Evolutionary conservation across 2,888 invertebrate species (phyloP).

Genomic region (Serrognathus titanus): DNA sequence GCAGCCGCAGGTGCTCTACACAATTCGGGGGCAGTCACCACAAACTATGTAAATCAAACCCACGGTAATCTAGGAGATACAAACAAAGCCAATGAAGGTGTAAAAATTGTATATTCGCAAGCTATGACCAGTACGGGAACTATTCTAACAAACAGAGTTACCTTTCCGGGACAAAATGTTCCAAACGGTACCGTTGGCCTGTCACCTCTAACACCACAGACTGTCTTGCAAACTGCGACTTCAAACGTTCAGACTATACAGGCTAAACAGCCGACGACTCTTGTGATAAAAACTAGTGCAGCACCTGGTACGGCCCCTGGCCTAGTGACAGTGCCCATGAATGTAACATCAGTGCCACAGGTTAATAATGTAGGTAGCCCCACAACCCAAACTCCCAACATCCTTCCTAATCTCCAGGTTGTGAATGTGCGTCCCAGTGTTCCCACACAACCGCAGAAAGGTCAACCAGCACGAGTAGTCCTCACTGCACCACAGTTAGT

Average conservation of each 20-base stretch:
- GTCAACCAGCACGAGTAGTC: conserved; percentile 77
- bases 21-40: conserved; percentile 36
- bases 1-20: conserved; percentile 36
- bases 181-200: conserved; percentile 70
- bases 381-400: conserved; percentile 43
- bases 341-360: conserved; percentile 55
- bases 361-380: conserved; percentile 50
- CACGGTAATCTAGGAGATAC: conserved; percentile 33
- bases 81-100: conserved; percentile 52
- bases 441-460: conserved; percentile 69
- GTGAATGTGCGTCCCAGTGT: conserved; percentile 78
- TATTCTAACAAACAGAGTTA: conserved; percentile 58
- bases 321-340: conserved; percentile 63
- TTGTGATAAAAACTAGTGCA: conserved; percentile 48
- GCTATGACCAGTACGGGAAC: conserved; percentile 48
- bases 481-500: conserved; percentile 80
- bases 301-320: conserved; percentile 48
- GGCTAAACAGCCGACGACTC: conserved; percentile 42
- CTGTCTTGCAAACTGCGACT: conserved; percentile 55
- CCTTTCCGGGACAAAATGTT: conserved; percentile 62
- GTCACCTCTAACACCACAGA: conserved; percentile 46
- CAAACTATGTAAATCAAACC: conserved; percentile 35
- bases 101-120: conserved; percentile 57
- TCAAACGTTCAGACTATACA: conserved; percentile 45
- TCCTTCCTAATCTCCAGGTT: conserved; percentile 71